Evolutionary conservation across 92 coral and sea anemone genomes (phyloP).

Genomic region (Diadumene lineata): DNA sequence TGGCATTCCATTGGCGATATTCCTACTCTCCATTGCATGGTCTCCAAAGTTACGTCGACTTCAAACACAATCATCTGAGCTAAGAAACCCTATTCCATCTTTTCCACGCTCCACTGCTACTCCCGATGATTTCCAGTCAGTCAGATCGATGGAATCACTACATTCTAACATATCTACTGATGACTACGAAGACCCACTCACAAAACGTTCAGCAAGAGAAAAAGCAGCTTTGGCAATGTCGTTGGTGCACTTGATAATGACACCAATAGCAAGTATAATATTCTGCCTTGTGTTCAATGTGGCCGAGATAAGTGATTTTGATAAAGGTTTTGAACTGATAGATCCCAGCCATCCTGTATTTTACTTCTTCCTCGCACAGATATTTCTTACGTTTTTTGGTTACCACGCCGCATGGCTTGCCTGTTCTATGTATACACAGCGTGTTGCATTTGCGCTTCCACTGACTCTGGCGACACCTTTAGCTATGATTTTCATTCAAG

Average conservation of each 20-base stretch:
- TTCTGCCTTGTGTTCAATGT: conserved; percentile 32
- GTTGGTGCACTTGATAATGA: conserved; percentile 56
- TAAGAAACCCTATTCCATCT: not conserved
- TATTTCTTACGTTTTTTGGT: conserved; percentile 77
- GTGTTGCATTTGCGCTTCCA: conserved; percentile 79
- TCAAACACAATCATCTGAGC: conserved; percentile 44
- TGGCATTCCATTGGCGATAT: conserved; percentile 57
- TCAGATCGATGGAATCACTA: not conserved
- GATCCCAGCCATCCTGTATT: conserved; percentile 29
- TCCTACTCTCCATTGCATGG: conserved; percentile 86
- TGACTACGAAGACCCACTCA: not conserved
- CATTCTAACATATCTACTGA: not conserved
- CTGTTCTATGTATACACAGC: conserved; percentile 84
- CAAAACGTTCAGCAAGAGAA: conserved; percentile 57
- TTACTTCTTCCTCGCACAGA: conserved; percentile 62
- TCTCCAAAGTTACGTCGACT: conserved; percentile 66
- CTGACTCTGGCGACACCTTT: conserved; percentile 85
- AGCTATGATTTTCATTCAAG: conserved; percentile 13
- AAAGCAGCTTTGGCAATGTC: conserved; percentile 80
- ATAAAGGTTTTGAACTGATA: conserved; percentile 49
- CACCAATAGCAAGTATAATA: conserved; percentile 68
- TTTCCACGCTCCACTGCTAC: not conserved
- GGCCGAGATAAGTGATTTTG: conserved; percentile 20
- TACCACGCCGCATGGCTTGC: conserved; percentile 74
- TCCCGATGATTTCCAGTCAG: not conserved